Percentiles rank a stretch among this genome's conserved stretches.
Evolutionary conservation across 2,113 vertebrate species (phyloP).

Genomic region (Cheirogaleus medius): DNA sequence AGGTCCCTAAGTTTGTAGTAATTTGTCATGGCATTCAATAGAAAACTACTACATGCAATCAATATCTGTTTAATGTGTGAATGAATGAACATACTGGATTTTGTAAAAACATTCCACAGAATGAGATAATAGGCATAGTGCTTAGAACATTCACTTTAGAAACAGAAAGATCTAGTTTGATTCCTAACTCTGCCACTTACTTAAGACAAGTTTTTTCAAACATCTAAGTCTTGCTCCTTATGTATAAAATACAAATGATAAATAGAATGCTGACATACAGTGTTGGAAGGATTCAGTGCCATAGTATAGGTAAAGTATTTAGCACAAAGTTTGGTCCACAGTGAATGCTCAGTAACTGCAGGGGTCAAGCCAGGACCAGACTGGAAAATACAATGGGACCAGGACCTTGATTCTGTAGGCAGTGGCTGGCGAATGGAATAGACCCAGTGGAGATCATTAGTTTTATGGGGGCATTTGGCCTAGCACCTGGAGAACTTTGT

Average conservation of each 20-base stretch:
- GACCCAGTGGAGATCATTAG: background rate
- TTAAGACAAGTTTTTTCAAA: background rate
- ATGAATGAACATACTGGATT: background rate
- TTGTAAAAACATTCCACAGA: background rate
- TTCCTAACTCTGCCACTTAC: background rate
- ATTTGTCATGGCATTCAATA: background rate
- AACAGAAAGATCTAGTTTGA: background rate
- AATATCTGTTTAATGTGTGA: background rate
- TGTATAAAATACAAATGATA: background rate
- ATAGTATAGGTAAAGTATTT: background rate
- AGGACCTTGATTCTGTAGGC: background rate
- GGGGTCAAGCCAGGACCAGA: background rate
- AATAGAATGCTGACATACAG: background rate
- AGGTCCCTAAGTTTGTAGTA: background rate
- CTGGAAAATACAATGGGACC: background rate
- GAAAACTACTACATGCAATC: background rate
- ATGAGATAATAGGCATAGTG: background rate
- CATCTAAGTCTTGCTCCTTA: background rate
- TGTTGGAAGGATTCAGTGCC: background rate
- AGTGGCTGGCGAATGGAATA: background rate
- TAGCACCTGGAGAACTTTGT: background rate
- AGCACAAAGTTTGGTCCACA: background rate
- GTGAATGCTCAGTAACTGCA: background rate
- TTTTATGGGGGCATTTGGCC: rapidly evolving
- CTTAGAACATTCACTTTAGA: background rate